Evolutionary conservation across 1,140 invertebrate genomes (phyloP), one percentile per base, ranked within the genome.

Genomic region (Euwallacea similis): DNA sequence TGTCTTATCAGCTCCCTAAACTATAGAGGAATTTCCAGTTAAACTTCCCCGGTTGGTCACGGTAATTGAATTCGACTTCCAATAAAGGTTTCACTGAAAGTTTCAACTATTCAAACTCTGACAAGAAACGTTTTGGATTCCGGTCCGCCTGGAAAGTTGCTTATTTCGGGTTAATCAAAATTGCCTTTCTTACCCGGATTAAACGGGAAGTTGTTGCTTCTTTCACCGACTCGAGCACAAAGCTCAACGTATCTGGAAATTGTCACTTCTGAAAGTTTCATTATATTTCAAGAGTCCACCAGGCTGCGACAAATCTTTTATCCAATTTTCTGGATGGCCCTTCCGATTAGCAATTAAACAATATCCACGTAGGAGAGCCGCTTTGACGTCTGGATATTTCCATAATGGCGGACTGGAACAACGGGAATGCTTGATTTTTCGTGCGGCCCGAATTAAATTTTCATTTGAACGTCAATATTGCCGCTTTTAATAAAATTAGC

Each of bases 111-210:
- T 21, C 16, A 43, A 61, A 61, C 41, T 61, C 59, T 41, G 59
- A 61, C 59, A 61, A 63, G 61, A 63, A 63, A 63, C 61, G 61
- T 63, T 63, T 47, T 63, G 61, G 61, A 63, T 63, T 63, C 43
- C 61, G 44, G 21, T 63, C 47, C 61, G 61, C 44, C 47, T 47
- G 42, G 21, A 47, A 33, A 41, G 43, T 63, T 47, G 61, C 61
- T 63, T 63, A 63, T 63, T 63, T 33, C 61, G 61, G 61, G 59
- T 61, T 61, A 61, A 61, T 61, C 59, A 61, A 61, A 61, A 61
- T 61, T 43, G 59, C 59, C 16, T 56, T 56, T 56, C 54, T 56
- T 50, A 50, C 13, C 9, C 16, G 54, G 16, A 56, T 56, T 56
- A 56, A 56, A 56, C 9, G 8, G 54, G 16, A 56, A 56, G 16